Evolutionary conservation across 2,888 invertebrate genomes (phyloP).

Genomic region (Aporophyla nigra): DNA sequence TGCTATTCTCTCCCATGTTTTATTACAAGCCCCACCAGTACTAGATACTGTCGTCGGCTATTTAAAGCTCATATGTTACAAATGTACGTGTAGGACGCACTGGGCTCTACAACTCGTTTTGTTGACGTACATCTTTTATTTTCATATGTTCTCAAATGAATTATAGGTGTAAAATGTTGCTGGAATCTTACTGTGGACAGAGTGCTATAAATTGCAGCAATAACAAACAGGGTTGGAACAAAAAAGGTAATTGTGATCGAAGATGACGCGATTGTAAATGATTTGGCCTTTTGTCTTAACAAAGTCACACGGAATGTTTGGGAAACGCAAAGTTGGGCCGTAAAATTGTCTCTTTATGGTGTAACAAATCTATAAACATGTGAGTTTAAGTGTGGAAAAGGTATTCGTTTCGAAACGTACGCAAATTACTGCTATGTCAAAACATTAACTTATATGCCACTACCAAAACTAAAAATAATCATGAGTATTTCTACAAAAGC

Average conservation of each 20-base stretch:
- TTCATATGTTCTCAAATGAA: slow-evolving; percentile 84
- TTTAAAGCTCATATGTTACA: slow-evolving; percentile 88
- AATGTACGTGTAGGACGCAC: slow-evolving; percentile 86
- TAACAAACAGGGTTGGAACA: slow-evolving; percentile 75
- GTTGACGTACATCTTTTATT: slow-evolving; percentile 79
- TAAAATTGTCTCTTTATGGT: slow-evolving; percentile 16
- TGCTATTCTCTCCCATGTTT: slow-evolving; percentile 89
- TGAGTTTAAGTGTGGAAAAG: slow-evolving; percentile 2
- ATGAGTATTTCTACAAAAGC: background rate
- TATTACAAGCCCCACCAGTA: slow-evolving; percentile 83
- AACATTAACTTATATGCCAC: background rate
- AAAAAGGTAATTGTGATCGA: slow-evolving; percentile 78
- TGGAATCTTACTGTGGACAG: slow-evolving; percentile 80
- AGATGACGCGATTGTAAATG: slow-evolving; percentile 71
- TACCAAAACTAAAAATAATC: background rate
- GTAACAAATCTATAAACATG: slow-evolving; percentile 16
- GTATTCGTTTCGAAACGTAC: background rate
- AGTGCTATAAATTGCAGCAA: slow-evolving; percentile 85
- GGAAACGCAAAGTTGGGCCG: slow-evolving; percentile 17
- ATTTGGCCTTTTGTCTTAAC: slow-evolving; percentile 61
- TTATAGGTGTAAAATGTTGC: slow-evolving; percentile 85
- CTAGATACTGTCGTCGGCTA: slow-evolving; percentile 88
- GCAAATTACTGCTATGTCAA: background rate
- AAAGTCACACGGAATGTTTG: slow-evolving; percentile 30
- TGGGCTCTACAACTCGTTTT: slow-evolving; percentile 73